phyloP scores from a whole-genome alignment of 1,140 invertebrate species.

The Drosophila sproati region DNA sequence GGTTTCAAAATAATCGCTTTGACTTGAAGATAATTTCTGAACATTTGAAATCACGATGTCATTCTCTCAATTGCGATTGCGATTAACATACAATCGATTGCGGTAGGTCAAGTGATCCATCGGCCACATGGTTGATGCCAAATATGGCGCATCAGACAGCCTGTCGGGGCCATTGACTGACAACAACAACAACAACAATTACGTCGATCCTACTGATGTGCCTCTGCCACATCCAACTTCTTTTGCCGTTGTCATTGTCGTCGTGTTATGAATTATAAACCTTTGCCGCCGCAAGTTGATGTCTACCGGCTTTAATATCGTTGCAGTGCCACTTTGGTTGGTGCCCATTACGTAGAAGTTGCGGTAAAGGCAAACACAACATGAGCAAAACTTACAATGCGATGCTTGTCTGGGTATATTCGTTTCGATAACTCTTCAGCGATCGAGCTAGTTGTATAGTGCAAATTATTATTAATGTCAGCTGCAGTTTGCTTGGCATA shows the following conservation, averaged over 20 bases:
- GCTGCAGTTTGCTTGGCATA: too few relatives aligned
- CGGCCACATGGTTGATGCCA: slow-evolving; percentile 27
- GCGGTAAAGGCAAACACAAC: slow-evolving; percentile 15
- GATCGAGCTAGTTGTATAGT: too few relatives aligned
- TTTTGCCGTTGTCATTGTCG: slow-evolving; percentile 12
- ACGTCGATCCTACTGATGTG: slow-evolving; percentile 1
- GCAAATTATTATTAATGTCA: background rate
- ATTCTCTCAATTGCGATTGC: background rate
- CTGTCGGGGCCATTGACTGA: slow-evolving; percentile 32
- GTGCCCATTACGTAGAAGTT: slow-evolving; percentile 25
- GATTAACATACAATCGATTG: slow-evolving; percentile 49
- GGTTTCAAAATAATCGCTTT: background rate
- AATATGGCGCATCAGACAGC: slow-evolving; percentile 45
- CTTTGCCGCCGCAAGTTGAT: slow-evolving; percentile 28
- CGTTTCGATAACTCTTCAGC: background rate
- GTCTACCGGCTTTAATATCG: slow-evolving; percentile 34
- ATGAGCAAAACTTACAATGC: slow-evolving; percentile 11
- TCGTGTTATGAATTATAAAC: slow-evolving; percentile 50
- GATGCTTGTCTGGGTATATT: background rate
- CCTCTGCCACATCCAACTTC: slow-evolving; percentile 10
- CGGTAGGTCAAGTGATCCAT: slow-evolving; percentile 48
- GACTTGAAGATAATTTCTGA: background rate
- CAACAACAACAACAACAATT: background rate
- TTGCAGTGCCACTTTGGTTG: slow-evolving; percentile 29
- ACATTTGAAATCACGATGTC: slow-evolving; percentile 5